Evolutionary conservation across 2,888 invertebrate genomes (phyloP), one percentile per base, ranked within the genome.

Genomic region (Fissipunctia ypsillon): DNA sequence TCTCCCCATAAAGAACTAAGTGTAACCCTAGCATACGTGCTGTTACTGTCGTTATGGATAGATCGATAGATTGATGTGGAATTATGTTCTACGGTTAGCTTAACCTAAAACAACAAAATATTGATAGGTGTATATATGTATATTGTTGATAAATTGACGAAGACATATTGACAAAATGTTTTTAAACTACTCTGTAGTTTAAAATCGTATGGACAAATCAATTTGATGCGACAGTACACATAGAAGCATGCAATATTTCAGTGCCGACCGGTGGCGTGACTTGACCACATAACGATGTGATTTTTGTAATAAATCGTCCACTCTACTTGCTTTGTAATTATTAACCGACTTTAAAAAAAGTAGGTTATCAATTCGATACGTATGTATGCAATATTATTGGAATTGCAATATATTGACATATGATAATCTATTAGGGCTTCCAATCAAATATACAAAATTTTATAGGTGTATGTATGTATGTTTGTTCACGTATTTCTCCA

Each of bases 231-330:
- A 28, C 64, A 25, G 14, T 41, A n/a, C 19, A 60, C 31, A 50
- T 48, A 52, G 22, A 56, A 45, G 28, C 43, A 25, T 48, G 38
- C 25, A 54, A 67, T 79, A 79, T 69, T 54, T 69, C 54, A 69
- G 69, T 38, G 69, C 45, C 25, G 54, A 12, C 35, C 10, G 45
- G 35, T 81, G 22, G 69, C 74, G 74, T 79, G 84, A 83, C 67
- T 74, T 25, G 4, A 25, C 12, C 45, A 65, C 54, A 60, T 79
- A 59, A 4, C 43, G 41, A 71, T 71, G 75, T 75, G 68, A 71
- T 69, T 80, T 57, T 81, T 66, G 61, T 52, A 76, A 76, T 69
- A 43, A 80, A 80, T 60, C 64, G 25, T 43, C 43, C 56, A 66
- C 63, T 48, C 50, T 48, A 48, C 59, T 45, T 54, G 59, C 16